Percentiles rank a stretch among this genome's conserved stretches.
phyloP scores from a whole-genome alignment of 2,113 vertebrate species.

The mouse (Mus musculus) region GRCm39 chr17:88489001-88489500 shows the following conservation, averaged over 20 bases:
- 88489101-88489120: conserved; percentile 41
- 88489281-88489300: not conserved
- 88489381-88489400: not conserved
- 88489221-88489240: too few species aligned
- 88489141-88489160: too few species aligned
- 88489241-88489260: too few species aligned
- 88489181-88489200: too few species aligned
- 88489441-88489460: not conserved
- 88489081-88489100: not conserved
- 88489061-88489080: not conserved
- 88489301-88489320: not conserved
- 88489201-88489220: too few species aligned
- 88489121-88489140: conserved; percentile 30
- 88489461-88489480: not conserved
- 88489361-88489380: not conserved
- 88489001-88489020: not conserved
- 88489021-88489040: conserved; percentile 7
- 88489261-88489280: not conserved
- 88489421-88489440: not conserved
- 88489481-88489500: not conserved
- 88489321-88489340: not conserved
- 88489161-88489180: too few species aligned
- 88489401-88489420: not conserved
- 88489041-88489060: conserved; percentile 21
- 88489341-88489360: not conserved